Evolutionary conservation across 2,797 vertebrate species (phyloP).

Genomic region (Sebastes itinus): DNA sequence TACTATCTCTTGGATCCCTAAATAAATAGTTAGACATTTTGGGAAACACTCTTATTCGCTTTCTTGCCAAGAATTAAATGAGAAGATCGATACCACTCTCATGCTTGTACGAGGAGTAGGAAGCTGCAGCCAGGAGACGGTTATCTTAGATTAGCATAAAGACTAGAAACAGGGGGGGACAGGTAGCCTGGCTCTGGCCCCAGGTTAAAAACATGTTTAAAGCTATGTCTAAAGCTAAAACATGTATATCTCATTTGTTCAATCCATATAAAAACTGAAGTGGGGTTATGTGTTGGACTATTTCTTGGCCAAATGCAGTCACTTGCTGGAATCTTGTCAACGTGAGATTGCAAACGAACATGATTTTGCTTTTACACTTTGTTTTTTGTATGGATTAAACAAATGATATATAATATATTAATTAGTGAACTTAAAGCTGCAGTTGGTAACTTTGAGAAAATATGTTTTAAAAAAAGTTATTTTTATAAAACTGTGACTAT

Average conservation of each 20-base stretch:
- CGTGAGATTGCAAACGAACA: not conserved
- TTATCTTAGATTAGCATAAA: not conserved
- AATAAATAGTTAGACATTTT: not conserved
- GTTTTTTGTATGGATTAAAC: not conserved
- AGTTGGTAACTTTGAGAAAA: too few relatives aligned
- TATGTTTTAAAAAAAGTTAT: too few relatives aligned
- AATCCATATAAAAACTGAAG: not conserved
- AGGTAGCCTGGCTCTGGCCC: not conserved
- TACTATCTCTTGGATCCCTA: not conserved
- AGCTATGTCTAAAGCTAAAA: not conserved
- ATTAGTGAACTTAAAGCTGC: too few relatives aligned
- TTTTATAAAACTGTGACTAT: too few relatives aligned
- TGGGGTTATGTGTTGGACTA: not conserved
- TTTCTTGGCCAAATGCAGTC: not conserved
- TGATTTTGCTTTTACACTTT: not conserved
- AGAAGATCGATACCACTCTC: not conserved
- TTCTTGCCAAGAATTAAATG: not conserved
- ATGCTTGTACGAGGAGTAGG: not conserved
- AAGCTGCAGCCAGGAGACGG: not conserved
- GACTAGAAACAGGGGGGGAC: not conserved
- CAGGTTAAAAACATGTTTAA: not conserved
- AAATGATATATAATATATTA: not conserved
- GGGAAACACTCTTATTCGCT: not conserved
- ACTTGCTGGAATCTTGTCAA: not conserved
- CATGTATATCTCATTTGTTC: not conserved